phyloP scores from a whole-genome alignment of 2,113 vertebrate genomes.

The Zosterops pallidus region DNA sequence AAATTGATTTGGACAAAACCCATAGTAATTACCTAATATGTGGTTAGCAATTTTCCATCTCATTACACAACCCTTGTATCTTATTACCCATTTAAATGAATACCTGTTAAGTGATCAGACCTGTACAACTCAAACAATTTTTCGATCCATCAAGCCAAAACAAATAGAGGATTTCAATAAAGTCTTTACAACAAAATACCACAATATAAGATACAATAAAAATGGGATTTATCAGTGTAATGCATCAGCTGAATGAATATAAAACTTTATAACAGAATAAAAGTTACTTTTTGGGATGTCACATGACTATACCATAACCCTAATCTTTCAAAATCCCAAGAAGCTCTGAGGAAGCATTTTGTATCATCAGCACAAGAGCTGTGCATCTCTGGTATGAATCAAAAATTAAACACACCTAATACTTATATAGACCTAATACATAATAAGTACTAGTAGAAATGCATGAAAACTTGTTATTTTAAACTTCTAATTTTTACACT shows the following conservation, averaged over 20 bases:
- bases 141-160: conserved; percentile 56
- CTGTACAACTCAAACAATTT: conserved; percentile 48
- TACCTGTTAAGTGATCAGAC: conserved; percentile 61
- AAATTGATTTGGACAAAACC: conserved; percentile 64
- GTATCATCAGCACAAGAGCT: neutral
- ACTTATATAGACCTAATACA: neutral
- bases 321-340: neutral
- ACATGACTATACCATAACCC: neutral
- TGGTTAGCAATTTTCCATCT: conserved; percentile 67
- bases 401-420: neutral
- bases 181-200: neutral
- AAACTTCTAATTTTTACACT: neutral
- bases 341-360: neutral
- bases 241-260: neutral
- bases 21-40: conserved; percentile 45
- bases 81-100: conserved; percentile 64
- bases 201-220: neutral
- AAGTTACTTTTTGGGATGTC: neutral
- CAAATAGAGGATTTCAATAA: conserved; percentile 26
- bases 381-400: neutral
- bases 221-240: neutral
- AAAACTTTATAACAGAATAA: neutral
- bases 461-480: neutral
- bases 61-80: conserved; percentile 63
- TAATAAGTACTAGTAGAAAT: neutral